Base-by-base conservation (phyloP, 2,888 invertebrate species). In the Trachelus stipa region DNA sequence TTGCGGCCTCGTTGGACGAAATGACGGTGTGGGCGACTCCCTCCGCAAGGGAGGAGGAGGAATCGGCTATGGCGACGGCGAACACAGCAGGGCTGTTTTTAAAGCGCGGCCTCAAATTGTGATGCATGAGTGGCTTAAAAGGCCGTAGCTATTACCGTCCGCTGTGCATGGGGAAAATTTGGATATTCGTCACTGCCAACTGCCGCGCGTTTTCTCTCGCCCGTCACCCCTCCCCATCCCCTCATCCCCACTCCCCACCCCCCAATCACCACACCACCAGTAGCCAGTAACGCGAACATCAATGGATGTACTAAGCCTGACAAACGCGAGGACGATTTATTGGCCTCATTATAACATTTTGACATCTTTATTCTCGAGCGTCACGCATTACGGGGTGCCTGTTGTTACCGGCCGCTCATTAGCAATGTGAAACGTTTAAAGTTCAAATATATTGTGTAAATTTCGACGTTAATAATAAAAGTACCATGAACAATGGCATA, bases 171-270 rank as follows among this genome's bases (percentile, higher is more conserved):
- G 79, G 74, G 74, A 83, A 84, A 85, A 85, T 86, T 87, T 82
- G 80, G 83, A 87, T 83, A 86, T 86, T 86, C 85, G 84, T 85
- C 84, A 85, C 84, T 85, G 85, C 84, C 86, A 85, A 84, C 82
- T 83, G 82, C 84, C 83, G 80, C 76, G 79, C 81, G 68, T 78
- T 73, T 56, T 56, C 56, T 56, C 56, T 23, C 23, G 9, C 40
- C 15, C 4, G 3, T 3, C 33, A 3, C 33, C 33, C 3, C 33
- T 33, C 33, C 3, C 33, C 33, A 2, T 11, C 1, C 12, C 4
- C 12, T 1, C 4, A 0, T 0, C 34, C 34, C 34, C 11, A 0
- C 35, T 0, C 3, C 73, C 68, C 69, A 12, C 30, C 31, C 12
- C 33, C 6, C 15, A 4, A 30, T 69, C 30, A 1, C 71, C 33